Evolutionary conservation across 2,797 vertebrate species (phyloP).

Genomic region (Anguilla pacifica): DNA sequence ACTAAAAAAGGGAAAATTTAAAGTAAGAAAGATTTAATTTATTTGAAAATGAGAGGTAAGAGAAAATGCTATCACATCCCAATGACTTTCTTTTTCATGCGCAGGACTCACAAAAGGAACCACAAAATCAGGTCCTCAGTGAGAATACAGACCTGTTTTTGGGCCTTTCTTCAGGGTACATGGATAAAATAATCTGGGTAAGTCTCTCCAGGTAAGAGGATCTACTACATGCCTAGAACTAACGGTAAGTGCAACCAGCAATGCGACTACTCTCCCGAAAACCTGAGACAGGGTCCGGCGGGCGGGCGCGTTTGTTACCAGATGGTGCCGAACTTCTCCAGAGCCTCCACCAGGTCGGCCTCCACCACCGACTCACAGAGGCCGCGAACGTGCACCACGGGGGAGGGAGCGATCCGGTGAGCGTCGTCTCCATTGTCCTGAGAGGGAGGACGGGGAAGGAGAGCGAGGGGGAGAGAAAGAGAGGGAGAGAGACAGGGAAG

Average conservation of each 20-base stretch:
- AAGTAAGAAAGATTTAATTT: neutral
- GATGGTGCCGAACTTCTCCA: conserved; percentile 94
- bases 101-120: neutral
- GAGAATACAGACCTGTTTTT: too few relatives aligned
- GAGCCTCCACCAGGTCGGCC: conserved; percentile 91
- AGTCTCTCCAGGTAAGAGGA: too few relatives aligned
- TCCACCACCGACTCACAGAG: conserved; percentile 95
- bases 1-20: conserved; percentile 25
- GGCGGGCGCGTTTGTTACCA: conserved; percentile 77
- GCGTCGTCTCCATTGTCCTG: conserved; percentile 70
- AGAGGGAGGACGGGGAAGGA: conserved; percentile 30
- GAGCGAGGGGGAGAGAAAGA: conserved; percentile 7
- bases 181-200: too few relatives aligned
- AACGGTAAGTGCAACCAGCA: neutral
- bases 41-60: neutral
- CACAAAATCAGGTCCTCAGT: neutral
- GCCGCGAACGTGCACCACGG: conserved; percentile 92
- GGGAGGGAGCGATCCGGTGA: conserved; percentile 91
- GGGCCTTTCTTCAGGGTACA: too few relatives aligned
- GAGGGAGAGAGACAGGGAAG: neutral
- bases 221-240: too few relatives aligned
- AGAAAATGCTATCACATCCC: neutral
- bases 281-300: too few relatives aligned
- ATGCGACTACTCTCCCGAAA: neutral
- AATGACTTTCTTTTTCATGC: neutral